A percentile compares a stretch with the other conserved stretches of the same genome.
Evolutionary conservation across 2,113 vertebrate genomes (phyloP).

Genomic region (Erpornis zantholeuca): DNA sequence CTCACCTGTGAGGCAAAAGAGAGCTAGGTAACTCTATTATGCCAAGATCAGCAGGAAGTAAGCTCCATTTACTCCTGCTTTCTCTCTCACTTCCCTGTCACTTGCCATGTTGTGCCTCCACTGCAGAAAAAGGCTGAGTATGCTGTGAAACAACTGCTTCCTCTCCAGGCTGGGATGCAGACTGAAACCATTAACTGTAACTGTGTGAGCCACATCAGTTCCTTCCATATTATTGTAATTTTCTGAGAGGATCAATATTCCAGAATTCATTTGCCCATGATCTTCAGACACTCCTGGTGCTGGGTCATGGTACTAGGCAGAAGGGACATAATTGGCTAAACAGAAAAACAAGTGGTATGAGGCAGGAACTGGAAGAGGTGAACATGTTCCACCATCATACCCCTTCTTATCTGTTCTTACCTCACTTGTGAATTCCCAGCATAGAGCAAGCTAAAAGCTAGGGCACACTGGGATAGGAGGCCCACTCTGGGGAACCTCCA

Average conservation of each 20-base stretch:
- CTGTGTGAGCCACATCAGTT: background rate
- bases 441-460: background rate
- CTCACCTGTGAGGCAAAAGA: background rate
- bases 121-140: background rate
- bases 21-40: background rate
- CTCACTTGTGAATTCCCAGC: background rate
- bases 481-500: background rate
- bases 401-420: background rate
- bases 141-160: background rate
- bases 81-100: background rate
- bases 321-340: background rate
- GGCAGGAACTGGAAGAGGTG: background rate
- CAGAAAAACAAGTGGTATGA: background rate
- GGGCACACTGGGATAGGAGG: background rate
- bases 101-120: background rate
- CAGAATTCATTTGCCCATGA: background rate
- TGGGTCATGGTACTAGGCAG: background rate
- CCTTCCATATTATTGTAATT: background rate
- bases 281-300: background rate
- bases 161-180: background rate
- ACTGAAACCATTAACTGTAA: background rate
- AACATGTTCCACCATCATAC: background rate
- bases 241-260: background rate
- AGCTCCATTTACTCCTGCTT: background rate
- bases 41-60: background rate